Percentiles rank a stretch among this genome's conserved stretches.
Conservation (phyloP, 1,140 invertebrate genomes). For the Sweltsa coloradensis region DNA sequence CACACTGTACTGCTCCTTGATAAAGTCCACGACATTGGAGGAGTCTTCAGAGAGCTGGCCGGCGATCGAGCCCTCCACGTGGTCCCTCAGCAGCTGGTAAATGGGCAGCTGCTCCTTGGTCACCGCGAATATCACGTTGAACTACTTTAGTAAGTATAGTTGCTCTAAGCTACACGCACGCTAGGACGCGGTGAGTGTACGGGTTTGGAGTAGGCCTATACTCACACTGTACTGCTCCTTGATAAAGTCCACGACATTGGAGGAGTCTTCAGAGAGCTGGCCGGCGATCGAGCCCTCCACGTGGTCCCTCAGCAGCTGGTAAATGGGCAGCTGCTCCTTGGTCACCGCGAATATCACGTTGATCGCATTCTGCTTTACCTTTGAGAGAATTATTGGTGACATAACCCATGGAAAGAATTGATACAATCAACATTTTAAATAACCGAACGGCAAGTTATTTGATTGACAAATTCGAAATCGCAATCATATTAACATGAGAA, state of each 20-base stretch:
- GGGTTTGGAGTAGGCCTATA: too few relatives aligned
- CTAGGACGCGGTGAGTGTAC: too few relatives aligned
- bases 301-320: conserved; percentile 63
- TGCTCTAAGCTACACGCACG: too few relatives aligned
- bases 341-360: conserved; percentile 99
- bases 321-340: conserved; percentile 66
- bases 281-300: conserved; percentile 80
- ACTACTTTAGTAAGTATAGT: too few relatives aligned
- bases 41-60: conserved; percentile 80
- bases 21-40: conserved; percentile 82
- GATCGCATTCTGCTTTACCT: conserved; percentile 84
- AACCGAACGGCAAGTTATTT: conserved; percentile 6
- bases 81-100: conserved; percentile 66
- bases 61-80: conserved; percentile 72
- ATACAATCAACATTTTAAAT: conserved; percentile 4
- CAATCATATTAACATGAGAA: too few relatives aligned
- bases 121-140: conserved; percentile 98
- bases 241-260: conserved; percentile 87
- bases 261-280: conserved; percentile 74
- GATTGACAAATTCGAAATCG: too few relatives aligned
- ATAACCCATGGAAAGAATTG: conserved; percentile 25
- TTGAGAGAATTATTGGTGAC: conserved; percentile 25
- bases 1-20: conserved; percentile 78
- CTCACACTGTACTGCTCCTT: conserved; percentile 77
- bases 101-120: conserved; percentile 68